These are phyloP conservation scores for Oryzias dopingdopingensis DNA, from an alignment of 2,797 vertebrate species.

Conservation along the genomic window DNA sequence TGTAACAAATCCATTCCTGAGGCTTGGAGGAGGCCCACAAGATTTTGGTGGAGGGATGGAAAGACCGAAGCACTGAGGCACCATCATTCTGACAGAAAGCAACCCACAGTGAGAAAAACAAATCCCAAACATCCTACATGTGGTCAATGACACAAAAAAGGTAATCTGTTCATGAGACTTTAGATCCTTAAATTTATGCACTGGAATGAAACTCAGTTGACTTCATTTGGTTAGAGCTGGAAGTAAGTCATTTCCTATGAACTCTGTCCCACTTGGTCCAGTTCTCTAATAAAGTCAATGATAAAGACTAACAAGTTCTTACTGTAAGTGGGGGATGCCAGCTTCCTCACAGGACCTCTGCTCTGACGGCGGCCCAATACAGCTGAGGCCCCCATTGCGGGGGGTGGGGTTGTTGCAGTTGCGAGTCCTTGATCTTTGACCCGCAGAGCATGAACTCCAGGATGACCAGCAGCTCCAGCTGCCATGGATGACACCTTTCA, in stretches of 20 bases:
- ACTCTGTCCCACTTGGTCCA: too few species aligned
- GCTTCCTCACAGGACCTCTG: conserved; percentile 77
- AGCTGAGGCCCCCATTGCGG: conserved; percentile 74
- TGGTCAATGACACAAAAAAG: too few species aligned
- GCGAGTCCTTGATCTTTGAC: conserved; percentile 79
- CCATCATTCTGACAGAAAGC: conserved; percentile 75
- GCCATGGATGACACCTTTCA: conserved; percentile 81
- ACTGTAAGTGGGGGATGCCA: conserved; percentile 84
- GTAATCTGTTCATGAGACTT: too few species aligned
- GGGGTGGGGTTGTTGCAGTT: conserved; percentile 86
- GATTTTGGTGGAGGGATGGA: conserved; percentile 77
- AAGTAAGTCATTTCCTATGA: too few species aligned
- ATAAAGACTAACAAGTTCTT: conserved; percentile 25
- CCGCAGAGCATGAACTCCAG: conserved; percentile 82
- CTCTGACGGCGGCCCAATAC: conserved; percentile 76
- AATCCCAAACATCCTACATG: too few species aligned
- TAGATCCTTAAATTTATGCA: too few species aligned
- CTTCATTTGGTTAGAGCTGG: too few species aligned
- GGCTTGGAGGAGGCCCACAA: conserved; percentile 81
- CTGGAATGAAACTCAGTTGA: too few species aligned
- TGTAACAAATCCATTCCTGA: conserved; percentile 86
- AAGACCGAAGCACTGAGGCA: conserved; percentile 90
- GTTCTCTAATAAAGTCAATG: too few species aligned
- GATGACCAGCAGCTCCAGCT: conserved; percentile 92
- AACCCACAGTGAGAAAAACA: neutral